Percentiles rank a stretch among this genome's conserved stretches.
phyloP scores from a whole-genome alignment of 2,797 vertebrate species.

The Siniperca scherzeri region DNA sequence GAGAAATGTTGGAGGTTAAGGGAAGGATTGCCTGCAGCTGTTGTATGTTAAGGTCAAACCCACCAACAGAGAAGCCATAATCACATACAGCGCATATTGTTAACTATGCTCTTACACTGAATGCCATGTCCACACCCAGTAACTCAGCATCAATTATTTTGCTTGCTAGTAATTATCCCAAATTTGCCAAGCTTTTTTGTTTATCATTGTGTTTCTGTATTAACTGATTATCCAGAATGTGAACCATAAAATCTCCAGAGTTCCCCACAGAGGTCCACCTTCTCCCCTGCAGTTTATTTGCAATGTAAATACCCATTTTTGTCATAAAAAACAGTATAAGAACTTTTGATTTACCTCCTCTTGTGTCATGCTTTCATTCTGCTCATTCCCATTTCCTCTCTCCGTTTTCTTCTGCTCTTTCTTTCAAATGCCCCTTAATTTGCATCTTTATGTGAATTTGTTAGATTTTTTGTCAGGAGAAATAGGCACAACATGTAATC shows the following conservation, averaged over 20 bases:
- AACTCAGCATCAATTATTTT: slow-evolving; percentile 6
- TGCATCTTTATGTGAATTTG: slow-evolving; percentile 3
- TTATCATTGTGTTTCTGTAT: neutral
- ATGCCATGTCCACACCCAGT: neutral
- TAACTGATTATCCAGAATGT: slow-evolving; percentile 3
- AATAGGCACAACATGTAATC: neutral
- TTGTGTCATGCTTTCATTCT: neutral
- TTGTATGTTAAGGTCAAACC: neutral
- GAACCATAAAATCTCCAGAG: neutral
- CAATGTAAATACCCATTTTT: neutral
- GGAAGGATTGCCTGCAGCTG: too few relatives aligned
- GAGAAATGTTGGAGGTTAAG: neutral
- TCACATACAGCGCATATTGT: neutral
- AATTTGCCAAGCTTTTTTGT: neutral
- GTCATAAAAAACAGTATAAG: neutral
- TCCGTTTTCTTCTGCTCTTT: neutral
- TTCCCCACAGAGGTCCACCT: neutral
- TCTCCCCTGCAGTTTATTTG: neutral
- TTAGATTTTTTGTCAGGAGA: too few relatives aligned
- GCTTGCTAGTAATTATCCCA: slow-evolving; percentile 7
- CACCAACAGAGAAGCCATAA: neutral
- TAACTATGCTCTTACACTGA: neutral
- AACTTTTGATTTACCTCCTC: slow-evolving; percentile 15
- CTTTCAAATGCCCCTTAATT: slow-evolving; percentile 1
- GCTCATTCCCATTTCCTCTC: neutral